Evolutionary conservation across 2,888 invertebrate species (phyloP), one percentile per base, ranked within the genome.

Genomic region (Megamerina dolium): DNA sequence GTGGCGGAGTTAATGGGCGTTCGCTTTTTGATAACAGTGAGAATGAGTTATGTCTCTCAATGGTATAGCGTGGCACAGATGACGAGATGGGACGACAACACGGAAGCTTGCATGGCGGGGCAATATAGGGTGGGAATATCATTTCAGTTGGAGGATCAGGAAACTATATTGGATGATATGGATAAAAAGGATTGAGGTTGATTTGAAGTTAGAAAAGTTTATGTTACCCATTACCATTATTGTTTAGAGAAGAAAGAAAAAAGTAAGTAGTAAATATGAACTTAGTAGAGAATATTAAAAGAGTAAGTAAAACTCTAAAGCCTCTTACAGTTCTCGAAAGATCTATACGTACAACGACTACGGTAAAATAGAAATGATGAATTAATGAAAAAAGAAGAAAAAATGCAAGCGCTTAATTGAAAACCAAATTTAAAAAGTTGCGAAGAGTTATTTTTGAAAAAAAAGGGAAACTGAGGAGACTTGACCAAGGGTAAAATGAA

Each of bases 121-220:
- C 68, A 51, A 70, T 68, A 47, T 69, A 68, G 34, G 70, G 70
- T 36, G 70, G 70, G 58, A 70, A 70, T 41, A 68, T 58, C 66
- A 70, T 66, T 68, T 70, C 70, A 51, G 58, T 63, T 40, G 67
- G 65, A 56, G 69, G 62, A 51, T 70, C 70, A 55, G 70, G 66
- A 53, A 70, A 61, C 70, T 70, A 57, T 55, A 50, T 14, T 30
- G 3, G 42, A 45, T 38, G 32, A 45, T 29, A 30, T 29, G 35
- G 43, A 43, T 47, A 41, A 48, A 44, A 31, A 43, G 38, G 43
- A 49, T 30, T 17, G 31, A 37, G 14, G 37, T 17, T 31, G 23
- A 38, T 21, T 37, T 32, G 13, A 38, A 32, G 41, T 46, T 51
- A 40, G 47, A 48, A 39, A 44, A 36, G 17, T 43, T 41, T 34